Evolutionary conservation across 2,797 vertebrate species (phyloP), one percentile per base, ranked within the genome.

Genomic region (Mastacembelus armatus): DNA sequence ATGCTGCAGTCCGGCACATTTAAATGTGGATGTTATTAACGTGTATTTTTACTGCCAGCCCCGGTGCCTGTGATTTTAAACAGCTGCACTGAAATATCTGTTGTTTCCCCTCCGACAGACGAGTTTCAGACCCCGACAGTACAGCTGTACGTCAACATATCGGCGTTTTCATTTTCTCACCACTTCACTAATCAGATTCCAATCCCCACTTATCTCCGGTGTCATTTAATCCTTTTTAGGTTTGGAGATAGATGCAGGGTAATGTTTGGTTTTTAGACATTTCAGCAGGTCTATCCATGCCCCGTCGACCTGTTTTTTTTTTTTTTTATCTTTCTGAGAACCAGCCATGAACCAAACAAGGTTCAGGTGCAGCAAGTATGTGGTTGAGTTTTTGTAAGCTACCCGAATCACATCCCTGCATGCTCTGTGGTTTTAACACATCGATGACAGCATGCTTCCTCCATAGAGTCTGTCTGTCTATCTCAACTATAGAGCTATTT

Each of bases 171-270:
- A 66, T 81, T 85, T 85, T 86, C 82, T 82, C 67, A 69, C 50
- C 44, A 27, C 44, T 64, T 45, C 68, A 10, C 67, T 87, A 85
- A 90, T 85, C 83, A 81, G 85, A 85, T 88, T 81, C 83, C 18
- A 18, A 10, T 16, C 49, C 43, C 30, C 58, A 68, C 36, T 71
- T 80, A 63, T 70, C 42, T 60, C 58, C 49, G 15, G 3, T 74
- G 64, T 71, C 16, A 77, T 85, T 84, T 80, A 86, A 88, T 88
- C 85, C 80, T 4, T 38, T 84, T 88, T 81, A 71, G 39, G 69
- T 61, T 30, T 0, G 4, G n/a, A 51, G 45, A 49, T 45, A 21
- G 18, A 69, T 11, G 38, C 16, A 10, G 10, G 63, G 33, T 81
- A 73, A 78, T 86, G 77, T 77, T 26, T 3, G 10, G 42, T 52